Evolutionary conservation across 2,888 invertebrate species (phyloP).

Genomic region (Zeuzera pyrina): DNA sequence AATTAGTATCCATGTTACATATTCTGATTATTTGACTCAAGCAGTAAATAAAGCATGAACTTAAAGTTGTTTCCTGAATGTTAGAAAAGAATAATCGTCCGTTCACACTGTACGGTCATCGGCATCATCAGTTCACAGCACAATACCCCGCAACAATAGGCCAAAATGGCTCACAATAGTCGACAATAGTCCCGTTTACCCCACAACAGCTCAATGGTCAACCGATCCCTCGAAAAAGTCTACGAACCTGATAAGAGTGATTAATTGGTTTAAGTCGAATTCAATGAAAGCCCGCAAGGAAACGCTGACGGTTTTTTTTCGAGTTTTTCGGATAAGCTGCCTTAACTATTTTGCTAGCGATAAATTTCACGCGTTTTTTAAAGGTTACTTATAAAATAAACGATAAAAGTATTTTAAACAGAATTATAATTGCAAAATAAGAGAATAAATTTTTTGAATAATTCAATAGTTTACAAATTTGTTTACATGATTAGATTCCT

Average conservation of each 20-base stretch:
- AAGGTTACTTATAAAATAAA: background rate
- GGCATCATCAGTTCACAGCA: slow-evolving; percentile 56
- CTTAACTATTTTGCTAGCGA: slow-evolving; percentile 19
- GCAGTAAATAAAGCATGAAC: too few species aligned
- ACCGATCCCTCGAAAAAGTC: slow-evolving; percentile 54
- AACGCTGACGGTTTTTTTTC: slow-evolving; percentile 38
- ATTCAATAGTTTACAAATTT: too few species aligned
- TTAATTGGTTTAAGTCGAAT: slow-evolving; percentile 67
- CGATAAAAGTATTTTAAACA: background rate
- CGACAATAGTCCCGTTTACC: slow-evolving; percentile 41
- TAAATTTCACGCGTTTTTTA: background rate
- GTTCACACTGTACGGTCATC: too few species aligned
- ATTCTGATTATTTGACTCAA: too few species aligned
- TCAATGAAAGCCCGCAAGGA: slow-evolving; percentile 56
- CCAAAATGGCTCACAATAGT: slow-evolving; percentile 38
- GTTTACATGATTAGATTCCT: too few species aligned
- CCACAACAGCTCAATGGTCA: slow-evolving; percentile 47
- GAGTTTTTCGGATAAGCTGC: slow-evolving; percentile 30
- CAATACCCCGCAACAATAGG: slow-evolving; percentile 49
- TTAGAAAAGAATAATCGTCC: too few species aligned
- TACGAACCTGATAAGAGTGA: slow-evolving; percentile 66
- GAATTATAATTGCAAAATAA: too few species aligned
- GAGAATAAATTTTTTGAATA: too few species aligned
- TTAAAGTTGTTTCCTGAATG: too few species aligned
- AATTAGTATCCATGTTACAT: too few species aligned